phyloP scores from a whole-genome alignment of 2,888 invertebrate genomes.

The Platypus cylindrus region DNA sequence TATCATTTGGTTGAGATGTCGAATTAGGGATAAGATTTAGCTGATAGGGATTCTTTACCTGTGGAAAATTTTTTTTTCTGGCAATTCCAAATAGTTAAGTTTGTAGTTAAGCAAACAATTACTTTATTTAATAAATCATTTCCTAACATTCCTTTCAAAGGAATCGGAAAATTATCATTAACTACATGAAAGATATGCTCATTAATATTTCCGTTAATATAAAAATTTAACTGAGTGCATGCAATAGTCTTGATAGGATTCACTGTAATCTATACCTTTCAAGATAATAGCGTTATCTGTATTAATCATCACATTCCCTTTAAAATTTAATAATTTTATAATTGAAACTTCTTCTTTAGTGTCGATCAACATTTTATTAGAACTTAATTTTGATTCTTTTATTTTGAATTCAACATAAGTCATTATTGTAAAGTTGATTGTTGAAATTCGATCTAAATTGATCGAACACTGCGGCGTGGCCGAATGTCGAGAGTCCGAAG shows the following conservation, averaged over 20 bases:
- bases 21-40: not conserved
- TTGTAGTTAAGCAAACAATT: not conserved
- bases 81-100: not conserved
- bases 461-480: no score
- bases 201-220: not conserved
- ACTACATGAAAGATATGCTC: not conserved
- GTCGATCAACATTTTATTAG: no score
- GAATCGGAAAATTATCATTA: not conserved
- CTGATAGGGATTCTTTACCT: not conserved
- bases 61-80: not conserved
- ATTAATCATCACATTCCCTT: not conserved
- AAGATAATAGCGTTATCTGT: not conserved
- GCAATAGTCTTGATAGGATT: not conserved
- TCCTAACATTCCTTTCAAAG: not conserved
- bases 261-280: not conserved
- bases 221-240: not conserved
- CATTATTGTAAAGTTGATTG: no score
- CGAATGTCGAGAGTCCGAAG: no score
- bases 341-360: no score
- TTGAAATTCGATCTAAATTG: no score
- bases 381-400: no score
- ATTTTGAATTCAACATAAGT: no score
- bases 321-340: not conserved
- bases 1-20: not conserved
- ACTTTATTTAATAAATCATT: not conserved